Conservation (phyloP, 2,797 vertebrate genomes). For the Alauda arvensis region DNA sequence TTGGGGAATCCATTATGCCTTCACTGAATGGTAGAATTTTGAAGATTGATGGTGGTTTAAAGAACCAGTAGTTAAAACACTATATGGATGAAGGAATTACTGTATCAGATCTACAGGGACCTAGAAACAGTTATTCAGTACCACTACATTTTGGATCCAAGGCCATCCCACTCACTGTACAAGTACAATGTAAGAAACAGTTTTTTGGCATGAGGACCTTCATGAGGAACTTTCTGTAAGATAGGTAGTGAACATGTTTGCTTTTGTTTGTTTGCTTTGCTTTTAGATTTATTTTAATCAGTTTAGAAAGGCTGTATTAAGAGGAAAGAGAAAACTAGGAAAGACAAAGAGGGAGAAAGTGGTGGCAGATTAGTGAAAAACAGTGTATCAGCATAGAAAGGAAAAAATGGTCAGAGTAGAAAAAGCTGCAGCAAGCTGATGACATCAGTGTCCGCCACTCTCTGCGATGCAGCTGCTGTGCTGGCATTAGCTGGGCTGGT, state of each 20-base stretch:
- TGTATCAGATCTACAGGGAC: background rate
- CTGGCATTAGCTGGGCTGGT: background rate
- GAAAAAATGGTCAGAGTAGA: background rate
- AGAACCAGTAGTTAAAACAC: background rate
- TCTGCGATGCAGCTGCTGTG: background rate
- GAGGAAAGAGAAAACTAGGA: background rate
- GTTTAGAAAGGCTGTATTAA: background rate
- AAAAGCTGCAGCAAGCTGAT: background rate
- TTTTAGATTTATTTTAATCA: background rate
- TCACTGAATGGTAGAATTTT: background rate
- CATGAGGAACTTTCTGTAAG: background rate
- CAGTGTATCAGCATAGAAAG: background rate
- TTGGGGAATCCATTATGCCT: slow-evolving; percentile 9
- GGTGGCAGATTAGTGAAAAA: background rate
- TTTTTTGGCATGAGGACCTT: background rate
- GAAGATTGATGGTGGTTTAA: background rate
- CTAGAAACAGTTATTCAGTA: background rate
- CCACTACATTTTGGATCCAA: background rate
- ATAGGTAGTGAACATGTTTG: background rate
- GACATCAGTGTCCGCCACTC: background rate
- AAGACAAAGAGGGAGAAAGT: background rate
- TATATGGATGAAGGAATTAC: background rate
- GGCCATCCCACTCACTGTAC: background rate
- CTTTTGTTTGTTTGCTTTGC: background rate
- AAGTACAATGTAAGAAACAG: background rate